A percentile compares a stretch with the other conserved stretches of the same genome.
Conservation (phyloP, 2,888 invertebrate species). For the Trachelus troglodyta region DNA sequence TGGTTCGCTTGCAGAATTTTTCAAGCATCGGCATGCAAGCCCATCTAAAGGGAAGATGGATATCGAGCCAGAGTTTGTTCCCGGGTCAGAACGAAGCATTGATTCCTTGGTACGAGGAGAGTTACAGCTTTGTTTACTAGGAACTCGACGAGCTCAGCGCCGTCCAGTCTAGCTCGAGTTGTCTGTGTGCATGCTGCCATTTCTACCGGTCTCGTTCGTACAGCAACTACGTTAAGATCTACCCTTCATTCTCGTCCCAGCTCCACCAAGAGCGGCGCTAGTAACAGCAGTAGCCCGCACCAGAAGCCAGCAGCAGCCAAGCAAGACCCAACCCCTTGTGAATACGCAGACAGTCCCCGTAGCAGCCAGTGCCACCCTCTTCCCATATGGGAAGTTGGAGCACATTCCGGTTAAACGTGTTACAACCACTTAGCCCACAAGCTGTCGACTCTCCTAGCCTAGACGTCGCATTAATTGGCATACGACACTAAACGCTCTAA, state of each 20-base stretch:
- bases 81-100: constrained; percentile 50
- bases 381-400: constrained; percentile 42
- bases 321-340: not conserved
- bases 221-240: constrained; percentile 32
- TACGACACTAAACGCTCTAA: constrained; percentile 43
- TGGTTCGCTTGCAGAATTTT: not conserved
- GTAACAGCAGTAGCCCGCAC: not conserved
- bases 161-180: constrained; percentile 61
- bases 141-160: constrained; percentile 59
- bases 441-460: constrained; percentile 48
- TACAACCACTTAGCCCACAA: constrained; percentile 60
- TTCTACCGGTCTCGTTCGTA: not conserved
- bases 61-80: constrained; percentile 36
- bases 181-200: constrained; percentile 28
- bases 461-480: constrained; percentile 59
- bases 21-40: constrained; percentile 51
- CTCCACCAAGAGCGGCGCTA: not conserved
- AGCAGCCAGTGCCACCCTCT: constrained; percentile 18
- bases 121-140: constrained; percentile 67
- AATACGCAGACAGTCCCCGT: constrained; percentile 13
- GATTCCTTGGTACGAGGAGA: constrained; percentile 63
- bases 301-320: too few relatives aligned
- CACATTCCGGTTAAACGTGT: constrained; percentile 57
- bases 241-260: constrained; percentile 21
- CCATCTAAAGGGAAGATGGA: constrained; percentile 47